Evolutionary conservation across 1,140 invertebrate species (phyloP), one percentile per base, ranked within the genome.

Genomic region (Grapholita molesta): DNA sequence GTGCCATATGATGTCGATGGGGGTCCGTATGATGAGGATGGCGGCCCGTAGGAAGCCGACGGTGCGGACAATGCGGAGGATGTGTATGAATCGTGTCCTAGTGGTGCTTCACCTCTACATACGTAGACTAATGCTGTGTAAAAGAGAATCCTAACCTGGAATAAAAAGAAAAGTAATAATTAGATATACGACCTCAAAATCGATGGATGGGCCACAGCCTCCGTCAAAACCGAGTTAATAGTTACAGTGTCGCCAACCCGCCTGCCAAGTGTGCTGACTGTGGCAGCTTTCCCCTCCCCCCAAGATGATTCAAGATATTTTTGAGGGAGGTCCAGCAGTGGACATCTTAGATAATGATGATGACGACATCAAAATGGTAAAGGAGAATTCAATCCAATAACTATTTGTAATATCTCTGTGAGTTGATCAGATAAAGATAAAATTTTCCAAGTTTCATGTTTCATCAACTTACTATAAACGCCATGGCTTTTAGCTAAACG

Each of bases 401-500:
- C 12, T 9, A 12, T 35, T 12, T 12, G 11, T 35, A 12, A 35
- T 35, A 2, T 12, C 33, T 35, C 33, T 12, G 33, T 35, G 11
- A 12, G 9, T 15, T 3, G 2, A 55, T 7, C 35, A 35, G 1
- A 70, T 33, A 15, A 11, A 33, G 28, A 70, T 6, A 12, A 52
- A 48, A 52, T 33, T 42, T 66, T 42, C 6, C 28, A 42, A 71
- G 11, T 33, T n/a, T 38, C 25, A 70, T 74, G 33, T 57, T 15
- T 38, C 18, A 67, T 75, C 48, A 57, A 91, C 89, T 90, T 85
- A 91, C 89, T 87, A 89, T 76, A 84, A 89, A 89, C 74, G 83
- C 85, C 86, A 91, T 91, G 89, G 88, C 89, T 91, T 75, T 84
- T 90, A 91, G 89, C 89, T 91, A 91, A 89, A 72, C 89, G 89